Conservation (phyloP, 2,113 vertebrate species). For the human region DNA sequence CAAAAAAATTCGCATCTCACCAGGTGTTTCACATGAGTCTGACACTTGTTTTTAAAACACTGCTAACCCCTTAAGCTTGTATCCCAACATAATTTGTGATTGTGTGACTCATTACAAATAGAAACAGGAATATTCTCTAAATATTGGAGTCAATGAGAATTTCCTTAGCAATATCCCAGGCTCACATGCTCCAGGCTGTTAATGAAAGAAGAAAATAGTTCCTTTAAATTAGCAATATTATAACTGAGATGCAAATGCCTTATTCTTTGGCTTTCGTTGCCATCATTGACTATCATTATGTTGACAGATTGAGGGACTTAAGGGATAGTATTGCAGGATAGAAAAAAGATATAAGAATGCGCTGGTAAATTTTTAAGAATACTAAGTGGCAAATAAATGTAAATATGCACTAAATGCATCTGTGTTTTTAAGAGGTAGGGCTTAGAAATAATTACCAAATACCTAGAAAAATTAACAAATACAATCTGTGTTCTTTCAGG, state of each 20-base stretch:
- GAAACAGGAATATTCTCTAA: slow-evolving; percentile 83
- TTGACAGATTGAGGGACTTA: background rate
- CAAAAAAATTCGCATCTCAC: slow-evolving; percentile 50
- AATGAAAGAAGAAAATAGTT: slow-evolving; percentile 60
- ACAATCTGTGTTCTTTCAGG: background rate
- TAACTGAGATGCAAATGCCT: background rate
- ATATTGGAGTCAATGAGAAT: slow-evolving; percentile 83
- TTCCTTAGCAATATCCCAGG: slow-evolving; percentile 80
- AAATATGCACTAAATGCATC: background rate
- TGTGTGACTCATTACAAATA: slow-evolving; percentile 85
- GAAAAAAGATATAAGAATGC: background rate
- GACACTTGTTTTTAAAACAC: slow-evolving; percentile 90
- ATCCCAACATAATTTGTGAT: slow-evolving; percentile 84
- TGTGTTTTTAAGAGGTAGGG: background rate
- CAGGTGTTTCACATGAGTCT: slow-evolving; percentile 87
- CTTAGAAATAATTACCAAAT: background rate
- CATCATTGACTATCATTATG: background rate
- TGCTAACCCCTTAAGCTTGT: slow-evolving; percentile 84
- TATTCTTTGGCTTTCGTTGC: background rate
- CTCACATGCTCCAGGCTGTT: slow-evolving; percentile 65
- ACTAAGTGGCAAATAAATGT: background rate
- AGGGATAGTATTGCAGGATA: background rate
- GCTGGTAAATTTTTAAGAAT: background rate
- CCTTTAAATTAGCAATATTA: slow-evolving; percentile 33
- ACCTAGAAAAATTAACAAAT: background rate